A percentile compares a stretch with the other conserved stretches of the same genome.
phyloP scores from a whole-genome alignment of 2,113 vertebrate genomes.

The Bungarus multicinctus region DNA sequence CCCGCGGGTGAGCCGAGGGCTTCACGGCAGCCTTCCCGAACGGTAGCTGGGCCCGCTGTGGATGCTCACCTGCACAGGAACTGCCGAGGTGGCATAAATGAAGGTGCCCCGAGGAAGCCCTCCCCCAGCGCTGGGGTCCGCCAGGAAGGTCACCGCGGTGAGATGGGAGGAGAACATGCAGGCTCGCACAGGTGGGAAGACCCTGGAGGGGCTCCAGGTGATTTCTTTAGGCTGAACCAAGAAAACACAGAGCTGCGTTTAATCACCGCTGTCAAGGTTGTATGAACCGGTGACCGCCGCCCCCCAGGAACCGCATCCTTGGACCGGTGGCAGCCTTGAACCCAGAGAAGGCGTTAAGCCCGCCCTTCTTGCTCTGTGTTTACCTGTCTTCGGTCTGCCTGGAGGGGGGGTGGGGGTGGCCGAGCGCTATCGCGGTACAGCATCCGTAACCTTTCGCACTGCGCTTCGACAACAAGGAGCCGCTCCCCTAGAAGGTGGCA shows the following conservation, averaged over 20 bases:
- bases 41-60: rapidly evolving
- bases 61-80: conserved; percentile 86
- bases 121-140: conserved; percentile 94
- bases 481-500: conserved; percentile 81
- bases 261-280: background rate
- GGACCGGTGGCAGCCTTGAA: background rate
- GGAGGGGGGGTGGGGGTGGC: conserved; percentile 91
- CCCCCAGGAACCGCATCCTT: rapidly evolving
- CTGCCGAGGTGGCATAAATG: conserved; percentile 92
- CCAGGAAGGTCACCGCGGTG: conserved; percentile 93
- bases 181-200: conserved; percentile 94
- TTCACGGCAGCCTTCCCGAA: background rate
- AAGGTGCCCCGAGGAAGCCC: conserved; percentile 94
- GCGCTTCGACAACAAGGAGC: conserved; percentile 89
- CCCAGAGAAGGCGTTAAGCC: background rate
- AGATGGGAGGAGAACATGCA: conserved; percentile 96
- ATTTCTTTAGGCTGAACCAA: conserved; percentile 88
- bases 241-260: conserved; percentile 21
- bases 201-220: conserved; percentile 92
- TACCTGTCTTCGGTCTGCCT: conserved; percentile 93
- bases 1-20: background rate
- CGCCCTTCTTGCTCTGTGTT: background rate
- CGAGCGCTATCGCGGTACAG: conserved; percentile 95
- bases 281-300: background rate
- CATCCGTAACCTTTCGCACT: conserved; percentile 94